A percentile compares a stretch with the other conserved stretches of the same genome.
Evolutionary conservation across 2,888 invertebrate genomes (phyloP).

Genomic region (Nematopogon swammerdamellus): DNA sequence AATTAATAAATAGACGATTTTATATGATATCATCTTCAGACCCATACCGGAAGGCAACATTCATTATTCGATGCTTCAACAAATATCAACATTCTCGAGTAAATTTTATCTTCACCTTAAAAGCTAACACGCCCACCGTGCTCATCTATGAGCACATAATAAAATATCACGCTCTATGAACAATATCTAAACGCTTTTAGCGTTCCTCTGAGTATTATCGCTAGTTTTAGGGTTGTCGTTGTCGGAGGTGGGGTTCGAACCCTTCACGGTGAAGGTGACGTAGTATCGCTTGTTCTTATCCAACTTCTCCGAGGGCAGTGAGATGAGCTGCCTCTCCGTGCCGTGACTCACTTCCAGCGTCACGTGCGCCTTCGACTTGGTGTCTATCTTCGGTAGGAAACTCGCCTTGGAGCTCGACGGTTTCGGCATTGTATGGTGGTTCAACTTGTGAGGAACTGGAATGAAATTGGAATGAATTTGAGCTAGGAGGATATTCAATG

Average conservation of each 20-base stretch:
- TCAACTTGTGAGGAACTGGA: conserved; percentile 69
- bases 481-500: too few species aligned
- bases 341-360: conserved; percentile 83
- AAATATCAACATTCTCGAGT: too few species aligned
- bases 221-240: conserved; percentile 32
- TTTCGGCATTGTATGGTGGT: conserved; percentile 78
- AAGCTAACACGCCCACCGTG: too few species aligned
- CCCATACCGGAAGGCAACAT: too few species aligned
- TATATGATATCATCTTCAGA: too few species aligned
- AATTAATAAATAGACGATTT: too few species aligned
- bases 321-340: conserved; percentile 80
- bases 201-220: conserved; percentile 28
- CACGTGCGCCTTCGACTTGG: conserved; percentile 53
- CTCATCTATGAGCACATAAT: too few species aligned
- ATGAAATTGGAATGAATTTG: too few species aligned
- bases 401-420: conserved; percentile 54
- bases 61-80: too few species aligned
- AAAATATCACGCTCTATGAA: too few species aligned
- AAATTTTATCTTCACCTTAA: conserved; percentile 1
- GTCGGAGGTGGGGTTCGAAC: conserved; percentile 58
- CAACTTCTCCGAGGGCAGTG: conserved; percentile 80
- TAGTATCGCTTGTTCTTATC: conserved; percentile 90
- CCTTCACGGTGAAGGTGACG: conserved; percentile 89
- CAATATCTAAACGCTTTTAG: conserved; percentile 22
- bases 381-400: conserved; percentile 68